phyloP scores from a whole-genome alignment of 1,140 invertebrate genomes.

The Metopolophium dirhodum region DNA sequence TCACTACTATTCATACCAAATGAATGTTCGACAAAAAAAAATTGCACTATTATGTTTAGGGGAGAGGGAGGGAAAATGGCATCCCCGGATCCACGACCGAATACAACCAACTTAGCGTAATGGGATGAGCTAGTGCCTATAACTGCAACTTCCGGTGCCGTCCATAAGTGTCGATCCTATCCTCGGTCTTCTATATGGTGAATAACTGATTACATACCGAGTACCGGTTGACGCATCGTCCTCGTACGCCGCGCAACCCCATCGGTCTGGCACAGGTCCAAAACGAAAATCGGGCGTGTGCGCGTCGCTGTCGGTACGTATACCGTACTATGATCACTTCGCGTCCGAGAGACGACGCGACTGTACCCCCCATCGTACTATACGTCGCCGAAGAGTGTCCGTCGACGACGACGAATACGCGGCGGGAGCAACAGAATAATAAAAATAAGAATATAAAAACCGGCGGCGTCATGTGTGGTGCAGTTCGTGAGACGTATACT shows the following conservation, averaged over 20 bases:
- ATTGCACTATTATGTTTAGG: background rate
- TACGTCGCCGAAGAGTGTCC: background rate
- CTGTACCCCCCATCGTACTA: background rate
- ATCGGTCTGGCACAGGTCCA: background rate
- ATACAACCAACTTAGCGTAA: background rate
- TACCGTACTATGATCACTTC: background rate
- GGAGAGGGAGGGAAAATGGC: background rate
- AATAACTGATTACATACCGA: background rate
- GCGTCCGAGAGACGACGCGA: background rate
- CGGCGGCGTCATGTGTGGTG: background rate
- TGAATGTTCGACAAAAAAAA: too few relatives aligned
- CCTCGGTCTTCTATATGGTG: background rate
- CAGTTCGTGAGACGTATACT: background rate
- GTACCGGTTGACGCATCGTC: background rate
- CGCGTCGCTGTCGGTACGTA: background rate
- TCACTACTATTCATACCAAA: too few relatives aligned
- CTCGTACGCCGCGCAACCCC: background rate
- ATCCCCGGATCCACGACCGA: background rate
- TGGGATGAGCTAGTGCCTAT: background rate
- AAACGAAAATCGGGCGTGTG: background rate
- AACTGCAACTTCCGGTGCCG: background rate
- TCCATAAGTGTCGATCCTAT: background rate
- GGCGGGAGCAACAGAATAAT: conserved; percentile 9
- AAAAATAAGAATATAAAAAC: background rate
- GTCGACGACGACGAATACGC: background rate